phyloP scores from a whole-genome alignment of 2,797 vertebrate genomes.

The Phalloptychus januarius region DNA sequence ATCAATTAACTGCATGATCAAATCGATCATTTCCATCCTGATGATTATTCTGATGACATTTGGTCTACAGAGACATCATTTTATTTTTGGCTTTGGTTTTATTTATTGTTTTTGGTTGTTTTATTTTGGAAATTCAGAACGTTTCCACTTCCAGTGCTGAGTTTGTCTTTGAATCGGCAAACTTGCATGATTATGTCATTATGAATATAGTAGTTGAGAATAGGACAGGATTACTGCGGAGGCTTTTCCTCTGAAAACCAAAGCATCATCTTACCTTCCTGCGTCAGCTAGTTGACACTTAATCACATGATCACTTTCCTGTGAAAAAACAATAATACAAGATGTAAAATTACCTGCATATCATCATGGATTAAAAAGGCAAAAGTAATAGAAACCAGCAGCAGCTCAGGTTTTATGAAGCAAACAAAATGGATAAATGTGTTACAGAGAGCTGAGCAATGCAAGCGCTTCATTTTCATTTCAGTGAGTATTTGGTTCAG shows the following conservation, averaged over 20 bases:
- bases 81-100: neutral
- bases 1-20: too few species aligned
- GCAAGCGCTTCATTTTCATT: constrained; percentile 3
- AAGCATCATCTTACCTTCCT: constrained; percentile 53
- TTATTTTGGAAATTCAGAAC: too few species aligned
- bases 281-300: constrained; percentile 59
- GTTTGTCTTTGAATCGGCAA: neutral
- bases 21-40: too few species aligned
- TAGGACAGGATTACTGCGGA: neutral
- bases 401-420: neutral
- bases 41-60: too few species aligned
- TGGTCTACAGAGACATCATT: too few species aligned
- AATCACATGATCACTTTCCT: constrained; percentile 66
- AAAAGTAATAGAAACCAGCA: neutral
- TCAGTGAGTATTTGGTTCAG: constrained; percentile 7
- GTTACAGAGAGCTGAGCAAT: neutral
- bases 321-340: constrained; percentile 1
- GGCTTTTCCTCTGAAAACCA: neutral
- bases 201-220: neutral
- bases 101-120: neutral
- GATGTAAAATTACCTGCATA: neutral
- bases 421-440: neutral
- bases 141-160: too few species aligned
- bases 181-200: neutral
- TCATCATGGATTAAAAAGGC: neutral